phyloP scores from a whole-genome alignment of 2,113 vertebrate genomes.

The Butorides virescens region DNA sequence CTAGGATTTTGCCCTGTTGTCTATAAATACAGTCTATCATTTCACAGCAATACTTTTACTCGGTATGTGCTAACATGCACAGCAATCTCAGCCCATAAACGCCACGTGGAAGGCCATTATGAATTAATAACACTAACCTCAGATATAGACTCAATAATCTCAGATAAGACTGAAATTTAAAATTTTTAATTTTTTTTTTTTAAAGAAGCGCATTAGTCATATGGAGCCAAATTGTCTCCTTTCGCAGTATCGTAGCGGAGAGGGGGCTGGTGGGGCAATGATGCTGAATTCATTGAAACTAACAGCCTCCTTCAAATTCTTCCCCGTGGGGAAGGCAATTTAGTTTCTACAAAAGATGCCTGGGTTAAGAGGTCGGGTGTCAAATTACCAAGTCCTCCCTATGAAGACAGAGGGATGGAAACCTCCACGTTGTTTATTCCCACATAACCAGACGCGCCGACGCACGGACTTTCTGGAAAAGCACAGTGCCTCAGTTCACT shows the following conservation, averaged over 20 bases:
- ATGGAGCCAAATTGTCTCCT: background rate
- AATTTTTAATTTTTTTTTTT: background rate
- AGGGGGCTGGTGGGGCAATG: background rate
- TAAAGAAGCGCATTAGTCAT: background rate
- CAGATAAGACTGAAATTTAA: background rate
- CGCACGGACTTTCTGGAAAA: background rate
- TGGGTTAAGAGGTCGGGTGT: background rate
- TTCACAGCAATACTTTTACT: background rate
- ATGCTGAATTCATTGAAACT: background rate
- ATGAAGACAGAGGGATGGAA: background rate
- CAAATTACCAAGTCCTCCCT: background rate
- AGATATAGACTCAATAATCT: background rate
- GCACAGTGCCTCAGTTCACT: background rate
- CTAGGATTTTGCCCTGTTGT: background rate
- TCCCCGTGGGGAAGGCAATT: background rate
- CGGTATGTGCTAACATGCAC: background rate
- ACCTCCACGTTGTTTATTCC: background rate
- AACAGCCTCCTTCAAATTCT: background rate
- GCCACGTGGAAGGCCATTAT: background rate
- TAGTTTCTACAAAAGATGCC: background rate
- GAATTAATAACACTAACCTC: constrained; percentile 24
- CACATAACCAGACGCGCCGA: background rate
- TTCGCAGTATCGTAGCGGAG: background rate
- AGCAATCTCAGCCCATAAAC: constrained; percentile 13
- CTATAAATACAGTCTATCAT: constrained; percentile 22